A percentile compares a stretch with the other conserved stretches of the same genome.
Conservation (phyloP, 2,797 vertebrate species). For the Pelobates cultripes region DNA sequence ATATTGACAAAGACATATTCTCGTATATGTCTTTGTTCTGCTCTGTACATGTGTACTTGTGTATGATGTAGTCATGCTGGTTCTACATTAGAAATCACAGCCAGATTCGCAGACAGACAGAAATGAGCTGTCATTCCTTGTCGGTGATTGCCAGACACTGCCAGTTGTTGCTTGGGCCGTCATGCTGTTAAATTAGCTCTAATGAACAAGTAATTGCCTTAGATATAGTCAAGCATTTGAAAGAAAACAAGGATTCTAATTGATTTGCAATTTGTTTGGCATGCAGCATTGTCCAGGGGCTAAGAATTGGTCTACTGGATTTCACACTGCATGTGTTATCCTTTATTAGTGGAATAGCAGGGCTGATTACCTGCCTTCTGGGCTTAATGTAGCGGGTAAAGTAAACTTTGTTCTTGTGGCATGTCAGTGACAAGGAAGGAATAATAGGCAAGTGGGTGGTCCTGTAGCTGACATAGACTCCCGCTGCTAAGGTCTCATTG, state of each 20-base stretch:
- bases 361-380: conserved; percentile 98
- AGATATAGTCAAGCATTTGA: conserved; percentile 96
- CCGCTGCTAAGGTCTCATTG: conserved; percentile 84
- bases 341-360: conserved; percentile 99
- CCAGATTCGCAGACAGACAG: conserved; percentile 77
- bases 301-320: conserved; percentile 98
- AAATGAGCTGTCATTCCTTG: conserved; percentile 81
- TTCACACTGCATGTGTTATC: conserved; percentile 98
- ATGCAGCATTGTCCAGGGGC: conserved; percentile 89
- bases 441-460: conserved; percentile 99
- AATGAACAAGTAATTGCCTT: conserved; percentile 99
- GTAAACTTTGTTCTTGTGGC: conserved; percentile 99
- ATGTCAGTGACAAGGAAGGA: conserved; percentile 91
- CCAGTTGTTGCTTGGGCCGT: conserved; percentile 89
- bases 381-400: conserved; percentile 99
- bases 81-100: conserved; percentile 32
- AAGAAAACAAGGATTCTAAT: conserved; percentile 99
- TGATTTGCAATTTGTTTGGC: conserved; percentile 97
- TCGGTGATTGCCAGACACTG: conserved; percentile 80
- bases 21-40: conserved; percentile 18
- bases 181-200: conserved; percentile 95
- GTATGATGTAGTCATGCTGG: conserved; percentile 31
- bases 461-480: conserved; percentile 86
- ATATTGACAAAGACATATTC: not conserved
- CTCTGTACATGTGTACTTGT: conserved; percentile 36